Base-by-base conservation (phyloP, 2,888 invertebrate genomes). In the Emmelina monodactyla region DNA sequence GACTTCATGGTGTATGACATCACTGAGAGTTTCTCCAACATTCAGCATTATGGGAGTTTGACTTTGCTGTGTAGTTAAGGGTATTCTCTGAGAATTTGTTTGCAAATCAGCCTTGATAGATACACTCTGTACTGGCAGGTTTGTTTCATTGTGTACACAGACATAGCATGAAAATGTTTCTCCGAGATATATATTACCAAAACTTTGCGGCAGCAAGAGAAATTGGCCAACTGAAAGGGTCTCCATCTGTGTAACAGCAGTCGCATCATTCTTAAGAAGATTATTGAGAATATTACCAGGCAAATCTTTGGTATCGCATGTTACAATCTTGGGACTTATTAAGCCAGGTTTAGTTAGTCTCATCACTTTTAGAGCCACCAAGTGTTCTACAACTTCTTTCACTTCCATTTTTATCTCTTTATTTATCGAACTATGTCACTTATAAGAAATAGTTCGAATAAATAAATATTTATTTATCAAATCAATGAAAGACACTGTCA, bases 111-210 rank as follows among this genome's bases (percentile, higher is more conserved):
- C 94, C 86, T 93, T 94, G 14, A 95, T 87, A 13, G 85, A 83
- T 11, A 95, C 91, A 72, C 94, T 90, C 51, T 87, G 86, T 14
- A 93, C 94, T 10, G 86, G 73, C 62, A 92, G 89, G 42, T 86
- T 85, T 31, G 95, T 94, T 67, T 97, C 95, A 80, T 98, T 98
- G 59, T 97, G 95, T 35, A 98, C 93, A 72, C 95, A 96, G 39
- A 99, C 89, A 62, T 97, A 97, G 63, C 97, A 96, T 2, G 97
- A 93, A 76, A 99, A 98, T 10, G 96, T 97, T 83, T 99, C 98
- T 12, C 97, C 99, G 31, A 99, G 82, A 66, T 97, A 98, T 51
- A 99, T 97, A 62, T 95, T 97, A 3, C 97, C 97, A 72, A 98
- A 97, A 64, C 93, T 95, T 78, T 97, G 97, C 10, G 98, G 98